Base-by-base conservation (phyloP, 2,113 vertebrate species). In the Saimiri boliviensis region DNA sequence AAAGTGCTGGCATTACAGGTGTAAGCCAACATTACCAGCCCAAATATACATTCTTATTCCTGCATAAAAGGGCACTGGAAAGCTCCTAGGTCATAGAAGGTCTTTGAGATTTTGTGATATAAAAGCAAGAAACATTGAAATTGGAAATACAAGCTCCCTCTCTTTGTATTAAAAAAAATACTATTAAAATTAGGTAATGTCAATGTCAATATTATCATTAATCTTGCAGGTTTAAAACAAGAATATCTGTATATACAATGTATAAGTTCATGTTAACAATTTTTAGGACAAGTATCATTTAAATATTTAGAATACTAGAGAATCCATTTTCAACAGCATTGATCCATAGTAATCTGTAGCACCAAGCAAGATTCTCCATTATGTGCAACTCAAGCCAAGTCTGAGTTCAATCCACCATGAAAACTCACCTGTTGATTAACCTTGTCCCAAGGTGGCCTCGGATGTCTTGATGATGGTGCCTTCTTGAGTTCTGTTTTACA, bases 361-460 rank as follows among this genome's bases (percentile, higher is more conserved):
- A 2, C 8, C 37, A 6, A 16, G 54, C 42, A 21, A 40, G 2
- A 0, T 20, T 60, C 35, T 30, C 49, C 60, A 35, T 37, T 5
- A 1, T 0, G 30, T 1, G 56, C 45, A 3, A 9, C 17, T 45
- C 37, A 0, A 42, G 35, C 79, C 56, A 25, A n/a, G n/a, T 52
- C 10, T 8, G 40, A 17, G 56, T 30, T 47, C 10, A 3, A 2
- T 0, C 21, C 20, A 9, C 19, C 40, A 17, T 2, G 37, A 74
- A 66, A 6, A 70, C 83, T 76, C 56, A 49, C 77, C 88, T 19
- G 20, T 2, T 3, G 23, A 2, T 42, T 5, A 10, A 5, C 25
- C 49, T 45, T 20, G 19, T 71, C 37, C 56, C 54, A 23, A 5
- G 10, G 37, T 16, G 54, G 37, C 23, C 0, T 27, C 37, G 3